These are phyloP conservation scores for Phrynocephalus guinanensis DNA, from an alignment of 2,797 vertebrate genomes.

Conservation along the genomic window DNA sequence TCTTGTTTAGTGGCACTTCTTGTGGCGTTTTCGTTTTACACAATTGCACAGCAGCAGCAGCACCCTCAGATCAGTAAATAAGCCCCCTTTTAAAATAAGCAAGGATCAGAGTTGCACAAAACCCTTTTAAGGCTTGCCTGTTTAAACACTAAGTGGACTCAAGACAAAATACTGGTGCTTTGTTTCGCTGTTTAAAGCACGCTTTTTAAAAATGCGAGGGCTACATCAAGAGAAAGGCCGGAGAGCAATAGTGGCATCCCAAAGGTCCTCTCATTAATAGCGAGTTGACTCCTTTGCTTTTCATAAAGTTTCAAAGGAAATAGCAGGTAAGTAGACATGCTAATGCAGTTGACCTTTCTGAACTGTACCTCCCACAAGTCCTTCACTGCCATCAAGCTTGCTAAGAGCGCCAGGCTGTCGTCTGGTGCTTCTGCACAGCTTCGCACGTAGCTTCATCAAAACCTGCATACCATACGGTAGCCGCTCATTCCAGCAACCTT, in stretches of 20 bases:
- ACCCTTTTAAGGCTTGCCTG: conserved; percentile 63
- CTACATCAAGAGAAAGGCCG: conserved; percentile 22
- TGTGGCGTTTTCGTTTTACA: conserved; percentile 63
- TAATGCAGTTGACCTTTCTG: conserved; percentile 52
- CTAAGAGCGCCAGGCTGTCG: conserved; percentile 39
- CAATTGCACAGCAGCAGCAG: conserved; percentile 76
- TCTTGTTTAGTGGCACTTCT: conserved; percentile 75
- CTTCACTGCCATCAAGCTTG: conserved; percentile 51
- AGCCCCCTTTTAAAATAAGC: conserved; percentile 63
- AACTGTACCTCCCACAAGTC: conserved; percentile 38
- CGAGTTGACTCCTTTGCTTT: conserved; percentile 34
- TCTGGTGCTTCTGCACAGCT: conserved; percentile 33
- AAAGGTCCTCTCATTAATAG: conserved; percentile 22
- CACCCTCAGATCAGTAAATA: conserved; percentile 70
- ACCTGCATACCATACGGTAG: conserved; percentile 2
- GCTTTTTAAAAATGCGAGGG: conserved; percentile 12
- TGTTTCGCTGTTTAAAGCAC: neutral
- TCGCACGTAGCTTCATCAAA: conserved; percentile 31
- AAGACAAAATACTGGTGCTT: conserved; percentile 43
- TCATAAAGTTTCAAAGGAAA: conserved; percentile 53
- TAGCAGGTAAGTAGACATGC: conserved; percentile 46
- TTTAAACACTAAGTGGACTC: conserved; percentile 67
- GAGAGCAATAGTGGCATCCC: conserved; percentile 29
- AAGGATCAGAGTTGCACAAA: conserved; percentile 63
- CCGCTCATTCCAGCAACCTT: neutral